Percentiles rank a stretch among this genome's conserved stretches.
phyloP scores from a whole-genome alignment of 1,140 invertebrate genomes.

The Drosophila subobscura region DNA sequence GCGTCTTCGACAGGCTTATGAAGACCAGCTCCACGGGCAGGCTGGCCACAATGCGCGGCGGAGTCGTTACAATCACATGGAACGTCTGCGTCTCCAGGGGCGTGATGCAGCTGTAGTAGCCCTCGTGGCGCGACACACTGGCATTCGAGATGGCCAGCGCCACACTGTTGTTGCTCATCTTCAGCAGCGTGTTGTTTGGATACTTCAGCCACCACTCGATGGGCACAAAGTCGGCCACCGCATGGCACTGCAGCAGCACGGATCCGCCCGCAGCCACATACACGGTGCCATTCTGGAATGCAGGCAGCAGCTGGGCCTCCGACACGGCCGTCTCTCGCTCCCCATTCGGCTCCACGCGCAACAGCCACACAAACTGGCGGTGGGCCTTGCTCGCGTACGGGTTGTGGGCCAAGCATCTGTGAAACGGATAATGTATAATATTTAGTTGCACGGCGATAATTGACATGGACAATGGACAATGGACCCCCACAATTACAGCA shows the following conservation, averaged over 20 bases:
- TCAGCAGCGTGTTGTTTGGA: conserved; percentile 37
- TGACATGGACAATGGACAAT: conserved; percentile 46
- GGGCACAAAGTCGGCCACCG: conserved; percentile 58
- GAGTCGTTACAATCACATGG: conserved; percentile 71
- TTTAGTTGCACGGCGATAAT: conserved; percentile 57
- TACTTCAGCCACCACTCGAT: conserved; percentile 73
- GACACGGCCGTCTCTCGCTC: conserved; percentile 12
- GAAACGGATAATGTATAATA: conserved; percentile 49
- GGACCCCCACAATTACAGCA: conserved; percentile 47
- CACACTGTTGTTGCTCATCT: conserved; percentile 71
- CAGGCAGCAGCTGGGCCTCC: conserved; percentile 62
- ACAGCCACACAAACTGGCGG: conserved; percentile 68
- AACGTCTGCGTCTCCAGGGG: conserved; percentile 67
- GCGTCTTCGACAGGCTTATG: conserved; percentile 61
- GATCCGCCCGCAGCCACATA: conserved; percentile 63
- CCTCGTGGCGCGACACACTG: conserved; percentile 55
- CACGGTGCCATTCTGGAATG: conserved; percentile 70
- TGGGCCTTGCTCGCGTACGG: conserved; percentile 59
- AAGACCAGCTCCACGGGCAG: conserved; percentile 65
- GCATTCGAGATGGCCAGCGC: conserved; percentile 58
- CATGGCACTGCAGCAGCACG: conserved; percentile 61
- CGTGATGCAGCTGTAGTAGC: conserved; percentile 70
- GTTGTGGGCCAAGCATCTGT: conserved; percentile 79
- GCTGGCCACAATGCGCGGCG: conserved; percentile 57
- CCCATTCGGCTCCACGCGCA: conserved; percentile 56